These are phyloP conservation scores for Goniozus legneri DNA, from an alignment of 1,140 invertebrate genomes.

Conservation along the genomic window DNA sequence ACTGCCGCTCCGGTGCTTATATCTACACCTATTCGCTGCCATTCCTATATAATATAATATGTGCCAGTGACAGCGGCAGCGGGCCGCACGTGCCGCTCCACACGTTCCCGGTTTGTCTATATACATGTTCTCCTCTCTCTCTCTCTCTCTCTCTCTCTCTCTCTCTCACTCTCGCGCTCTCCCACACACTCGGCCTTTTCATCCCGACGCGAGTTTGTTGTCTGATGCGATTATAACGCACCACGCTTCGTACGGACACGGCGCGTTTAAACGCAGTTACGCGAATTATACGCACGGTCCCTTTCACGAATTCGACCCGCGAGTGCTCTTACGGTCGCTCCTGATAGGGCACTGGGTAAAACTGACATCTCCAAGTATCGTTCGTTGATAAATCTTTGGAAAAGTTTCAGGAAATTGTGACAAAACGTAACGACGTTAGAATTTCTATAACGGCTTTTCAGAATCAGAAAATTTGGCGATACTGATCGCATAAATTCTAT, in stretches of 20 bases:
- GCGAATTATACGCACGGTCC: not conserved
- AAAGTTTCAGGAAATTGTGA: too few species aligned
- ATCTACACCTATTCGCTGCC: conserved; percentile 49
- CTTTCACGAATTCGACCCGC: too few species aligned
- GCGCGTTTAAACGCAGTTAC: not conserved
- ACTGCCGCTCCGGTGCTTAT: conserved; percentile 47
- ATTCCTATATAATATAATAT: conserved; percentile 53
- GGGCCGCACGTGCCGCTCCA: conserved; percentile 44
- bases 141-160: not conserved
- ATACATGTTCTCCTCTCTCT: not conserved
- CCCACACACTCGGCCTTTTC: not conserved
- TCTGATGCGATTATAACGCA: not conserved
- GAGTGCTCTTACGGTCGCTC: too few species aligned
- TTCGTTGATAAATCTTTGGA: too few species aligned
- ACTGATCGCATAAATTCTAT: too few species aligned
- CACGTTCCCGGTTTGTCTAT: not conserved
- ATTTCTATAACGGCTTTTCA: too few species aligned
- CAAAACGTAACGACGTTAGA: too few species aligned
- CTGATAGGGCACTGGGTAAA: too few species aligned
- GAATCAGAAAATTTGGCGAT: too few species aligned
- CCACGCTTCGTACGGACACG: not conserved
- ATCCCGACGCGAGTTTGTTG: not conserved
- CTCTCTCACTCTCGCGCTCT: not conserved
- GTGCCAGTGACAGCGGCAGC: conserved; percentile 52
- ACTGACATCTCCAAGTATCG: too few species aligned